These are phyloP conservation scores for Drosophila bifasciata DNA, from an alignment of 1,140 invertebrate genomes.

Conservation along the genomic window DNA sequence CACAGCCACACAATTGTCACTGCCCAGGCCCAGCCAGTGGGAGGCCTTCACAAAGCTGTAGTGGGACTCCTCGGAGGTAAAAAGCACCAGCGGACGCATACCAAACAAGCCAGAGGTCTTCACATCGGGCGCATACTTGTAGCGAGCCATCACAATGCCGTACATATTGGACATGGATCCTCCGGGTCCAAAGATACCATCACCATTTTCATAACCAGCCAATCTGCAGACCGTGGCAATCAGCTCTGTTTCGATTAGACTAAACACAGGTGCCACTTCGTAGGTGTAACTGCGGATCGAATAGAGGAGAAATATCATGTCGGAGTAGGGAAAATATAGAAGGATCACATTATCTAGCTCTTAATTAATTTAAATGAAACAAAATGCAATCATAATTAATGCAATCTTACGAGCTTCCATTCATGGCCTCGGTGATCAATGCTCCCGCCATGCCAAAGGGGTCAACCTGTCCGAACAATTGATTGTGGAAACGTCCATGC, in stretches of 20 bases:
- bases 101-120: constrained; percentile 89
- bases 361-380: constrained; percentile 1
- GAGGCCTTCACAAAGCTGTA: constrained; percentile 93
- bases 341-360: not conserved
- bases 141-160: constrained; percentile 91
- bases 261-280: constrained; percentile 91
- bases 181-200: constrained; percentile 92
- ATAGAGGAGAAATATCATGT: not conserved
- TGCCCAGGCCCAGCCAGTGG: constrained; percentile 90
- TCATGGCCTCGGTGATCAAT: constrained; percentile 90
- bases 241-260: constrained; percentile 88
- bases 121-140: constrained; percentile 88
- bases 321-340: not conserved
- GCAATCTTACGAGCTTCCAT: constrained; percentile 89
- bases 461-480: constrained; percentile 90
- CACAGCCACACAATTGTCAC: constrained; percentile 89
- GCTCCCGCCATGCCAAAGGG: constrained; percentile 90
- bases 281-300: constrained; percentile 88
- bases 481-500: constrained; percentile 90
- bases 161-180: constrained; percentile 95
- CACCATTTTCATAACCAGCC: constrained; percentile 88
- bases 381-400: constrained; percentile 15
- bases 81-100: constrained; percentile 87
- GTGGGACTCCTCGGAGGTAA: constrained; percentile 93
- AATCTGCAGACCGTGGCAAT: constrained; percentile 87